Conservation (phyloP, 1,140 invertebrate species). For the Heliconius himera region DNA sequence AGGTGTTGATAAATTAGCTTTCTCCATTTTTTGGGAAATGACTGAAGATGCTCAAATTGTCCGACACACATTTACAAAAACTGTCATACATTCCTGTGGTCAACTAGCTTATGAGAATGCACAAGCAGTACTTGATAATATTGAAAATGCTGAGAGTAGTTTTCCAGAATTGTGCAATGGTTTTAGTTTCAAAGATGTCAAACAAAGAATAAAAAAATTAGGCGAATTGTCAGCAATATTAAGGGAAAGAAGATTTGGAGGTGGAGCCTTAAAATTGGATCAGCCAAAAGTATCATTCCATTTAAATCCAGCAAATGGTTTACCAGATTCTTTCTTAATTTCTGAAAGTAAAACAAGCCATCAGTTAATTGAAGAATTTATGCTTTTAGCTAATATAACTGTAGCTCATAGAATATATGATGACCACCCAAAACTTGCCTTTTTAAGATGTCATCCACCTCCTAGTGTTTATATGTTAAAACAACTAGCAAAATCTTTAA, state of each 20-base stretch:
- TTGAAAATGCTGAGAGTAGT: slow-evolving; percentile 77
- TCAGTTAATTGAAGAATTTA: slow-evolving; percentile 96
- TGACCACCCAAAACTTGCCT: slow-evolving; percentile 86
- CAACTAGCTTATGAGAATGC: slow-evolving; percentile 96
- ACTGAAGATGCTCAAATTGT: slow-evolving; percentile 84
- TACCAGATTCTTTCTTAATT: slow-evolving; percentile 83
- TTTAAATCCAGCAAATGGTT: slow-evolving; percentile 85
- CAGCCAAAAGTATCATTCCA: slow-evolving; percentile 91
- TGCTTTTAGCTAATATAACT: slow-evolving; percentile 95
- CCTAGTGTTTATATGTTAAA: slow-evolving; percentile 87
- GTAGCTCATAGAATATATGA: slow-evolving; percentile 90
- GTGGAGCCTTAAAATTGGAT: slow-evolving; percentile 91
- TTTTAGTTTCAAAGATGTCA: slow-evolving; percentile 83
- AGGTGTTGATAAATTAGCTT: slow-evolving; percentile 91
- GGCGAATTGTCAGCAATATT: slow-evolving; percentile 86
- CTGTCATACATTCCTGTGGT: slow-evolving; percentile 92
- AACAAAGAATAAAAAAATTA: slow-evolving; percentile 84
- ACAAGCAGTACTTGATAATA: slow-evolving; percentile 87
- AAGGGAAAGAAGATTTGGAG: slow-evolving; percentile 86
- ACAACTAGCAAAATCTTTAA: slow-evolving; percentile 84
- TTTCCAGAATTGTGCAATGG: slow-evolving; percentile 87
- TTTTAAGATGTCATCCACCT: slow-evolving; percentile 90
- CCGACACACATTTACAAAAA: slow-evolving; percentile 89
- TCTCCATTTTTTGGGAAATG: slow-evolving; percentile 95
- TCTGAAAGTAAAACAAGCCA: slow-evolving; percentile 86